Base-by-base conservation (phyloP, 1,140 invertebrate genomes). In the Ceratosolen solmsi region DNA sequence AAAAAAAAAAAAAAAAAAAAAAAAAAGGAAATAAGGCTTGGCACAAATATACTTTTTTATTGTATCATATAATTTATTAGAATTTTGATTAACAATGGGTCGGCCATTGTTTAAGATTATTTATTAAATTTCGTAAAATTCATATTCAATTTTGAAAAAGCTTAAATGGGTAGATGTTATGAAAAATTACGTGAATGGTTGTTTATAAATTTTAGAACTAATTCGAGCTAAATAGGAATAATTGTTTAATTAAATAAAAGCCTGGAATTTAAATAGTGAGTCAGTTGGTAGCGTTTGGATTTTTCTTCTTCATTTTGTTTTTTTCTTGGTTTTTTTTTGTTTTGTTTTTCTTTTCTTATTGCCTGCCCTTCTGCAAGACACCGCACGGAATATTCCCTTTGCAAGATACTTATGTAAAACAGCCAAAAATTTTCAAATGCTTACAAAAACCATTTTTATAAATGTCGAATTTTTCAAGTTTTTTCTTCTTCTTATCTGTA, bases 21-120 rank as follows among this genome's bases (percentile, higher is more conserved):
- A n/a, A 36, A 78, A 68, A 25, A 25, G 63, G 27, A 71, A 56
- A n/a, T n/a, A n/a, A n/a, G n/a, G 56, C 77, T 46, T 30, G 30
- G 49, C 17, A 30, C 15, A 27, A 71, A 79, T 60, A 70, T n/a
- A 72, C 68, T 79, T 78, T 79, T 79, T 79, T 79, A 27, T n/a
- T n/a, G n/a, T 2, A 30, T n/a, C 22, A 49, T 9, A 70, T 27
- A 71, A 56, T 27, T 27, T 60, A 33, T 79, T 36, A 20, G 36
- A 36, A 41, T 76, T 76, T 76, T 70, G 36, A 56, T 49, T 36
- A 68, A 78, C 25, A 63, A 76, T 25, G 38, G 20, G 11, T 17
- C 3, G 22, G 0, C 9, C n/a, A 36, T 54, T 65, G 0, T 74
- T 56, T 36, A 2, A 49, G 27, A n/a, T 72, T 22, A 30, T 11